phyloP scores from a whole-genome alignment of 2,113 vertebrate genomes.

The Ptychochromis oligacanthus region DNA sequence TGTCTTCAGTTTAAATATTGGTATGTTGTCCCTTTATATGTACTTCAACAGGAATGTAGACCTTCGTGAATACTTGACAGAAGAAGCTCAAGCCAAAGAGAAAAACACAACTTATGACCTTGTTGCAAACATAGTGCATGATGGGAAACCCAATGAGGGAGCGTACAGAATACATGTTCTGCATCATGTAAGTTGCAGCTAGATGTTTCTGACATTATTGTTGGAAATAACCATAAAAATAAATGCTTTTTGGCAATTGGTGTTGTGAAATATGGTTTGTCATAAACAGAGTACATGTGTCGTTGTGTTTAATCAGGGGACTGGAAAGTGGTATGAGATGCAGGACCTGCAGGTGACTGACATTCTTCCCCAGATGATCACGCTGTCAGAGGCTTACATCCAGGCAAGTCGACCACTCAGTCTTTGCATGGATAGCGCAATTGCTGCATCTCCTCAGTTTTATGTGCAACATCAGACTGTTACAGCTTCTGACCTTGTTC shows the following conservation, averaged over 20 bases:
- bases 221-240: background rate
- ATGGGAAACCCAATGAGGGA: slow-evolving; percentile 92
- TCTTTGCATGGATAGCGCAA: background rate
- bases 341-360: slow-evolving; percentile 97
- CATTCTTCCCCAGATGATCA: slow-evolving; percentile 98
- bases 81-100: slow-evolving; percentile 89
- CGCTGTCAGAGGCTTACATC: slow-evolving; percentile 95
- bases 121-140: slow-evolving; percentile 93
- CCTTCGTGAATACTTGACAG: slow-evolving; percentile 91
- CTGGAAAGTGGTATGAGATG: slow-evolving; percentile 97
- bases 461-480: background rate
- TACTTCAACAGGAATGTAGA: slow-evolving; percentile 86
- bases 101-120: slow-evolving; percentile 92
- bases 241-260: background rate
- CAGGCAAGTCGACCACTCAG: slow-evolving; percentile 80
- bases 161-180: slow-evolving; percentile 95
- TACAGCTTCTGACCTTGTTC: background rate
- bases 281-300: background rate
- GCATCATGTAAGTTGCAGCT: slow-evolving; percentile 87
- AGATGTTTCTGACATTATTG: slow-evolving; percentile 13
- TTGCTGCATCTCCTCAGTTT: background rate
- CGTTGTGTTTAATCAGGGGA: slow-evolving; percentile 82
- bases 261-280: background rate
- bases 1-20: background rate
- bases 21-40: background rate